Evolutionary conservation across 2,888 invertebrate genomes (phyloP), one percentile per base, ranked within the genome.

Genomic region (Galerucella nymphaeae): DNA sequence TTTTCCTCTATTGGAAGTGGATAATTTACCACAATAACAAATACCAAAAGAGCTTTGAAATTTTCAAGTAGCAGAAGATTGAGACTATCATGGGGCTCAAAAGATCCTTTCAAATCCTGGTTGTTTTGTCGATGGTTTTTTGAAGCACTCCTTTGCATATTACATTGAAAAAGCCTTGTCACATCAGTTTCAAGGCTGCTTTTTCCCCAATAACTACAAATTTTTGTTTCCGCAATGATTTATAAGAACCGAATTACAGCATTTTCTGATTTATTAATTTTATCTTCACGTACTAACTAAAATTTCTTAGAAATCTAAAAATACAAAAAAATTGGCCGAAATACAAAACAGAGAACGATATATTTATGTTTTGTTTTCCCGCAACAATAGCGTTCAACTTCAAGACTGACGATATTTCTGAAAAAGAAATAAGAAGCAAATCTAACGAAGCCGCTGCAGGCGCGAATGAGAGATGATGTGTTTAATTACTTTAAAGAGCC

Each of bases 401-500:
- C n/a, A 14, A 45, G 57, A 66, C 58, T 16, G 45, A 45, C 55
- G 58, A 59, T n/a, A 30, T 62, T 61, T 62, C 42, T 16, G 42
- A 16, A 62, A n/a, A 65, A 65, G 58, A 42, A 64, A 70, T 30
- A 42, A 65, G 65, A 74, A 73, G 70, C 66, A 64, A 68, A 65
- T 68, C 61, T 50, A 11, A 11, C 13, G 18, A 61, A 20, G 61
- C 16, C 14, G 48, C 62, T 23, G 63, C 57, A 62, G 53, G 45
- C 62, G 62, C 69, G 73, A 77, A 81, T 82, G 83, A 82, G 81
- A 80, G 82, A 83, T 81, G 81, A 80, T 79, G 77, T 83, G 82
- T 84, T 84, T 83, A 83, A 83, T 83, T 83, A 82, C 80, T 83
- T 81, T 78, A 80, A 83, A 81, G 79, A 79, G 80, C 81, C 82